Conservation (phyloP, 2,888 invertebrate genomes). For the Cremastinae sp. region DNA sequence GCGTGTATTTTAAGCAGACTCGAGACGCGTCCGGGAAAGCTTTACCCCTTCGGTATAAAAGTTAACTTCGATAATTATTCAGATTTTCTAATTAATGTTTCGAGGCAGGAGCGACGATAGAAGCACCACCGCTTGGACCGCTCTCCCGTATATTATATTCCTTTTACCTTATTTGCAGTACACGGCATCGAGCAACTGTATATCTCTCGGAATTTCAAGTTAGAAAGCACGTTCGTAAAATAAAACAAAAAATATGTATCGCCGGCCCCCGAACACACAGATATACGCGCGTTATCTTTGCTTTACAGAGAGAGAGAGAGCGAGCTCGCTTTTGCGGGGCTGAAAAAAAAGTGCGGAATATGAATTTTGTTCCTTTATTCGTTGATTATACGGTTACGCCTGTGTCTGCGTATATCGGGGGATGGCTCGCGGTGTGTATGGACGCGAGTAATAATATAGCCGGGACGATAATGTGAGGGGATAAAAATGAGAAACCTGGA, state of each 20-base stretch:
- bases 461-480: slow-evolving; percentile 1
- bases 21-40: slow-evolving; percentile 32
- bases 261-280: too few species aligned
- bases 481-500: slow-evolving; percentile 34
- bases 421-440: not conserved
- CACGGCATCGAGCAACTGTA: slow-evolving; percentile 13
- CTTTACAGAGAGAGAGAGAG: too few species aligned
- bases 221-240: slow-evolving; percentile 10
- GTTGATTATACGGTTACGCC: slow-evolving; percentile 2
- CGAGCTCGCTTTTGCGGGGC: slow-evolving; percentile 7
- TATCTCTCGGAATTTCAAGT: slow-evolving; percentile 8
- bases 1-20: slow-evolving; percentile 10
- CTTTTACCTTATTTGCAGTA: slow-evolving; percentile 65
- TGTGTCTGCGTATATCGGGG: not conserved
- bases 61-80: slow-evolving; percentile 79
- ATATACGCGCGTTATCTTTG: too few species aligned
- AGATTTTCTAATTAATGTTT: slow-evolving; percentile 79
- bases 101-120: slow-evolving; percentile 74
- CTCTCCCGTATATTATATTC: slow-evolving; percentile 64
- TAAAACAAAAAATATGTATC: not conserved
- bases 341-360: slow-evolving; percentile 3
- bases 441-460: slow-evolving; percentile 19
- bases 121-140: slow-evolving; percentile 65
- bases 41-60: slow-evolving; percentile 70
- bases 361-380: not conserved